A percentile compares a stretch with the other conserved stretches of the same genome.
These are phyloP conservation scores for zebrafish (Danio rerio) DNA, from an alignment of 2,113 vertebrate genomes.

Conservation along the genomic window DNA sequence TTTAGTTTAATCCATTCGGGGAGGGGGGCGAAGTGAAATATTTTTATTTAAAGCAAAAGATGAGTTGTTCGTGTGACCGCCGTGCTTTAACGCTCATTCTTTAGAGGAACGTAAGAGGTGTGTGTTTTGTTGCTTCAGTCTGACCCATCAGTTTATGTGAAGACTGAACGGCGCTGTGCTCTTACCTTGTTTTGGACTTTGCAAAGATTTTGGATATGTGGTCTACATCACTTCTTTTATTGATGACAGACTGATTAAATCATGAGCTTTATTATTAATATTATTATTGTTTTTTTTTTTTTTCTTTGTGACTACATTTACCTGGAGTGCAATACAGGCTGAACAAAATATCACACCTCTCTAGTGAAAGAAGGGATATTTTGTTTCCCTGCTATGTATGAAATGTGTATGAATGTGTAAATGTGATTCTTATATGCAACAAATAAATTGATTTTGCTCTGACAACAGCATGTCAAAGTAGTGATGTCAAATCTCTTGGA, in stretches of 20 bases:
- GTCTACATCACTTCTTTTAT: slow-evolving; percentile 69
- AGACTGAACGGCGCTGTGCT: slow-evolving; percentile 71
- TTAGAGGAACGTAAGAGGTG: slow-evolving; percentile 47
- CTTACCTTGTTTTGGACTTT: slow-evolving; percentile 69
- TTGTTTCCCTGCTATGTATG: slow-evolving; percentile 65
- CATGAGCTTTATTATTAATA: background rate
- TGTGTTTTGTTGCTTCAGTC: slow-evolving; percentile 54
- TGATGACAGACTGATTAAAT: slow-evolving; percentile 62
- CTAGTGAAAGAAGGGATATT: slow-evolving; percentile 64
- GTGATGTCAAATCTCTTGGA: too few species aligned
- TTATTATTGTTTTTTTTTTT: slow-evolving; percentile 32
- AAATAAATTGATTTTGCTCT: slow-evolving; percentile 69
- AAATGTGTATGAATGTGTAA: slow-evolving; percentile 72
- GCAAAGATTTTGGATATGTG: slow-evolving; percentile 31
- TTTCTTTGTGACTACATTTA: slow-evolving; percentile 69
- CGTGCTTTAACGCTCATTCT: slow-evolving; percentile 43
- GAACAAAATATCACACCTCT: slow-evolving; percentile 54
- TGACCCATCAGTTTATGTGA: slow-evolving; percentile 37
- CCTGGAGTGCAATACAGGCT: slow-evolving; percentile 73
- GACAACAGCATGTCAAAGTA: background rate
- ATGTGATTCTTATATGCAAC: slow-evolving; percentile 65
- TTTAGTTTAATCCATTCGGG: slow-evolving; percentile 60
- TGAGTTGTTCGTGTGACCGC: slow-evolving; percentile 48
- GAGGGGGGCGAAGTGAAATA: slow-evolving; percentile 23
- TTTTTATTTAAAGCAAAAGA: slow-evolving; percentile 64